A percentile compares a stretch with the other conserved stretches of the same genome.
Conservation (phyloP, 2,888 invertebrate genomes). For the Conops quadrifasciatus region DNA sequence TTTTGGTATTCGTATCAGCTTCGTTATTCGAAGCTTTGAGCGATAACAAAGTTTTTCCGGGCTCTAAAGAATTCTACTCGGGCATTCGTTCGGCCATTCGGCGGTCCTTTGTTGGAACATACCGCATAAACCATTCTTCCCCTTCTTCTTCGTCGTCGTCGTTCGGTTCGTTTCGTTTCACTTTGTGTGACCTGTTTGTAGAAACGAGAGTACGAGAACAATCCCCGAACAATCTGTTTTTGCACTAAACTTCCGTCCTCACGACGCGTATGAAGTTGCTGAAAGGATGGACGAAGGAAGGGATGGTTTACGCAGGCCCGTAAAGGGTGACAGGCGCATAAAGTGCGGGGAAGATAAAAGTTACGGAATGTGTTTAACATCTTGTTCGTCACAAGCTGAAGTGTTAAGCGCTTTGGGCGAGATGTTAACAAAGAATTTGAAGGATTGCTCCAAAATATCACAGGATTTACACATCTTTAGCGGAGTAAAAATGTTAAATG, state of each 20-base stretch:
- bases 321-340: too few relatives aligned
- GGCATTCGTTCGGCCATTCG: not conserved
- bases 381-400: not conserved
- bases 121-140: not conserved
- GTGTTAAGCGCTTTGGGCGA: not conserved
- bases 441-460: not conserved
- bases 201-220: not conserved
- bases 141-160: not conserved
- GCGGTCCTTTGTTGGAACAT: not conserved
- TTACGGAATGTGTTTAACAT: not conserved
- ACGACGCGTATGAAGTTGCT: too few relatives aligned
- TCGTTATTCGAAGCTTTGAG: conserved; percentile 12
- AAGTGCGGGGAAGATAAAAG: too few relatives aligned
- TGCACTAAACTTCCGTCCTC: too few relatives aligned
- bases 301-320: too few relatives aligned
- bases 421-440: not conserved
- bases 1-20: conserved; percentile 20
- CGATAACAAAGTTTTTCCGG: not conserved
- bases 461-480: not conserved
- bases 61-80: conserved; percentile 1
- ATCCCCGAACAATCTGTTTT: too few relatives aligned
- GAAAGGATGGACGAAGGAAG: too few relatives aligned
- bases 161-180: not conserved
- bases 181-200: not conserved
- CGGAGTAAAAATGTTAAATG: too few relatives aligned